Evolutionary conservation across 2,113 vertebrate species (phyloP), one percentile per base, ranked within the genome.

Genomic region (Heterocephalus glaber): DNA sequence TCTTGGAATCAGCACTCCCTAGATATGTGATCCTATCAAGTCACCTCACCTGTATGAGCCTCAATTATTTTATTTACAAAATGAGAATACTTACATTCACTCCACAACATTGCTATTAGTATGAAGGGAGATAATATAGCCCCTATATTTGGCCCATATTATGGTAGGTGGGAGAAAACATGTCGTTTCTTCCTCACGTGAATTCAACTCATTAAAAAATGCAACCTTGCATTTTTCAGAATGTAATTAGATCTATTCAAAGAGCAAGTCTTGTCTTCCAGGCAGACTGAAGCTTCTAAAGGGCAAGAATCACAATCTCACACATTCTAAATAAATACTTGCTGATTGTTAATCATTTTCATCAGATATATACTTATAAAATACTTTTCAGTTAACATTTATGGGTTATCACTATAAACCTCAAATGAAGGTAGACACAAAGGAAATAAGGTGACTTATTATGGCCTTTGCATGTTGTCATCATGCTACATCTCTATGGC

Each of bases 221-320:
- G 58, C n/a, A 60, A 41, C 33, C 20, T 80, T 76, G 56, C 61
- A 26, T 60, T 91, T 82, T n/a, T 77, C 52, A 60, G 56, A 89
- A 82, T 79, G 88, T 38, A 86, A 47, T 76, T 90, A 84, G 30
- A 76, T 90, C 20, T 20, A 61, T 44, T 66, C 44, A 66, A 96
- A 96, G 44, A 80, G 9, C 17, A 58, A 24, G 35, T 63, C 56
- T 86, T 72, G 20, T 89, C 66, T 94, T 88, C 41, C 44, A 80
- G 94, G n/a, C 13, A 76, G 22, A n/a, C 3, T n/a, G 9, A 79
- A 26, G 3, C 68, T 74, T 89, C 56, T 54, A 66, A 2, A 93
- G 56, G 19, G 17, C 58, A 74, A 83, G 79, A 20, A 92, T 41
- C 17, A 54, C 28, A 20, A 33, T 41, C 5, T 88, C 52, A 61